A percentile compares a stretch with the other conserved stretches of the same genome.
Conservation (phyloP, 2,797 vertebrate genomes). For the Todus mexicanus region DNA sequence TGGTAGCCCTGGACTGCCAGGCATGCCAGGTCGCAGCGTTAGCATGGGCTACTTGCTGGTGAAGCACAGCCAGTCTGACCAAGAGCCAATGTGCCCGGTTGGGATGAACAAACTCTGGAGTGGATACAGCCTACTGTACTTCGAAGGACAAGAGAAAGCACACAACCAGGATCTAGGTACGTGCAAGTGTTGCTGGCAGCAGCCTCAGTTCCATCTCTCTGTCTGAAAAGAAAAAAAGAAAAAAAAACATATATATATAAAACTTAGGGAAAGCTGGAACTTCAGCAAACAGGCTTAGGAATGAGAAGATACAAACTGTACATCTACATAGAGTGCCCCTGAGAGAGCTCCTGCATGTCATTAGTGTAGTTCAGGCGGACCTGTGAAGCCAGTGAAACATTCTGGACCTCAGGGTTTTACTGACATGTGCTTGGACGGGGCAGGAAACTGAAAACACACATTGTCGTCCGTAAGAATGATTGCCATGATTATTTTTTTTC, state of each 20-base stretch:
- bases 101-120: conserved; percentile 96
- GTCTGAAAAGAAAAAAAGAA: not conserved
- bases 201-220: not conserved
- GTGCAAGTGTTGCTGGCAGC: not conserved
- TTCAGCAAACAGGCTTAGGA: not conserved
- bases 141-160: conserved; percentile 97
- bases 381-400: not conserved
- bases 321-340: not conserved
- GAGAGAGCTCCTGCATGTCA: not conserved
- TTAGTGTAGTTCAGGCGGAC: not conserved
- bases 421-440: not conserved
- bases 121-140: conserved; percentile 95
- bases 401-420: not conserved
- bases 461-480: not conserved
- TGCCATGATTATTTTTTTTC: not conserved
- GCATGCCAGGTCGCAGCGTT: conserved; percentile 95
- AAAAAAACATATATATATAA: no score
- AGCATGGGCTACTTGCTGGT: conserved; percentile 96
- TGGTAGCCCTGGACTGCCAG: conserved; percentile 80
- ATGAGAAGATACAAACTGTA: not conserved
- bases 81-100: conserved; percentile 92
- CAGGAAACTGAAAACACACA: not conserved
- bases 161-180: conserved; percentile 98
- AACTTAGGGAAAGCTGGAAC: not conserved
- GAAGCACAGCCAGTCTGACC: conserved; percentile 94